Conservation (phyloP, 2,797 vertebrate genomes). For the Okamejei kenojei region DNA sequence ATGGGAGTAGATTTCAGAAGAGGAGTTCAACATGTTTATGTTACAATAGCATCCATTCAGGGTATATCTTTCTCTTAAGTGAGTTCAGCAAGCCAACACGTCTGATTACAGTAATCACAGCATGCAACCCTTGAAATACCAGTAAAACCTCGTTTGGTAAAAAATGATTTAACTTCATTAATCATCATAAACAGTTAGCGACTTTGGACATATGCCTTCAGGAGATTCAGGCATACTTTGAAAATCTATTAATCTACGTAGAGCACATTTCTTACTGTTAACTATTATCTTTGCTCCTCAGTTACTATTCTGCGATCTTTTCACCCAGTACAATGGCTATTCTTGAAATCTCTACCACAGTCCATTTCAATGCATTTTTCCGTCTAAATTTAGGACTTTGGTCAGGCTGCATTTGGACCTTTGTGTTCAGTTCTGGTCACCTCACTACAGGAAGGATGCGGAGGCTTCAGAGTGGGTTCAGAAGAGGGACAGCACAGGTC, state of each 20-base stretch:
- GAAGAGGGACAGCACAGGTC: too few species aligned
- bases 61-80: too few species aligned
- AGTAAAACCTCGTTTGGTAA: not conserved
- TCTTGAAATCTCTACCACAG: not conserved
- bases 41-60: too few species aligned
- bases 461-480: too few species aligned
- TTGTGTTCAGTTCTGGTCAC: too few species aligned
- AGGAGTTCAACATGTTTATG: too few species aligned
- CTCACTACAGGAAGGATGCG: too few species aligned
- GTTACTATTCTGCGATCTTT: not conserved
- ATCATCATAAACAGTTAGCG: not conserved
- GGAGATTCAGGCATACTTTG: constrained; percentile 3
- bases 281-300: not conserved
- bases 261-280: not conserved
- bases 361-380: not conserved
- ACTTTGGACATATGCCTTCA: constrained; percentile 11
- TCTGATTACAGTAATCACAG: constrained; percentile 7
- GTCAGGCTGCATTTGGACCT: too few species aligned
- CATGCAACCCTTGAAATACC: not conserved
- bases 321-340: not conserved
- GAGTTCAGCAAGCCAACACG: not conserved
- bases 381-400: not conserved
- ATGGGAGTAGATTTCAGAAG: too few species aligned
- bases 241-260: not conserved
- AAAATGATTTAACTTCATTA: constrained; percentile 7